phyloP scores from a whole-genome alignment of 1,140 invertebrate species.

The Coptotermes formosanus region DNA sequence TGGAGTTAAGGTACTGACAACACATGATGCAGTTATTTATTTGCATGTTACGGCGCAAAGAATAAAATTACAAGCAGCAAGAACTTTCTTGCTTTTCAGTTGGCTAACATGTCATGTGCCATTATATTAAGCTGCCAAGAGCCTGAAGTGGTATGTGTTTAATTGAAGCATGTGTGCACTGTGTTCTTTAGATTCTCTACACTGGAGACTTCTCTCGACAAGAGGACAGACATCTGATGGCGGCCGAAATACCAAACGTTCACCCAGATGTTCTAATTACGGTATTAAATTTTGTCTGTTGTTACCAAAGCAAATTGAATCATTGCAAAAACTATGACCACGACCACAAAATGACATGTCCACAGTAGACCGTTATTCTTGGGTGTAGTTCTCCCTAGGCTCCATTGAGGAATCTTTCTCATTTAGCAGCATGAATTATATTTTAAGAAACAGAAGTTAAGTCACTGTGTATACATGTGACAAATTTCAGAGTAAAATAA shows the following conservation, averaged over 20 bases:
- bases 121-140: background rate
- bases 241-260: slow-evolving; percentile 95
- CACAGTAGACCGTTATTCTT: no score
- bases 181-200: slow-evolving; percentile 74
- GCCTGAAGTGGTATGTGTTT: background rate
- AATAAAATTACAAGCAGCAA: no score
- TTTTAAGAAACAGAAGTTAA: no score
- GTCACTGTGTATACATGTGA: background rate
- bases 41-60: no score
- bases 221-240: slow-evolving; percentile 99
- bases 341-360: no score
- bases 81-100: no score
- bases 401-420: no score
- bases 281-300: slow-evolving; percentile 48
- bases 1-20: slow-evolving; percentile 74
- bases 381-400: no score
- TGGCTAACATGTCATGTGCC: background rate
- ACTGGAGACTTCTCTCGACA: slow-evolving; percentile 98
- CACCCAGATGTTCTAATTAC: slow-evolving; percentile 96
- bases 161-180: background rate
- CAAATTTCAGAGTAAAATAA: background rate
- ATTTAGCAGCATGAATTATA: no score
- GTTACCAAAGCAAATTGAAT: no score
- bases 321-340: no score
- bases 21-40: background rate